Base-by-base conservation (phyloP, 2,888 invertebrate genomes). In the Drosophila prolongata region DNA sequence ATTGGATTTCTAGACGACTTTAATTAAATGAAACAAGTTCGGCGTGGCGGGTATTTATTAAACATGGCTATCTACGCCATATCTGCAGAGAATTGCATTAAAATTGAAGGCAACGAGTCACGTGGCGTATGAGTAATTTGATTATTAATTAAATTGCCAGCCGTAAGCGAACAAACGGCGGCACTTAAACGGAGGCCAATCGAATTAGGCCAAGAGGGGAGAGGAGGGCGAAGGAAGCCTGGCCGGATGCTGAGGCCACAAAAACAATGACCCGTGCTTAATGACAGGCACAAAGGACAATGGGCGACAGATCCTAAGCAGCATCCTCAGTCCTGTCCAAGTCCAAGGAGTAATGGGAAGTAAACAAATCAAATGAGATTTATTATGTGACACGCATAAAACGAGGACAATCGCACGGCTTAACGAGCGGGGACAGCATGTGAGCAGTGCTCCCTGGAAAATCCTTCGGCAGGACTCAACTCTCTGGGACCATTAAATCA, bases 331-430 rank as follows among this genome's bases (percentile, higher is more conserved):
- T 64, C 59, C 52, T 50, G 62, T 37, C 30, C 13, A 35, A 35
- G 30, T 11, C 65, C 40, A 65, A 27, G 54, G 65, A 42, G 67
- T 66, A 84, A 78, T 79, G 84, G 77, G 79, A 84, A 82, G 85
- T 79, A 87, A 85, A 85, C 85, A 85, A 87, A 86, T 85, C 85
- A 85, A 85, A 88, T 81, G 87, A 86, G 85, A 85, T 85, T 85
- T 85, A 85, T 85, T 85, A 86, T 87, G 86, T 87, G 85, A 87
- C 85, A 85, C 76, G 85, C 86, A 86, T 84, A 87, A 87, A 83
- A 87, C 71, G 69, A 67, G 85, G 75, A 77, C 82, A 80, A 72
- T 59, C 58, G 68, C 57, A 57, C 27, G 75, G 47, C 56, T 58
- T 55, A 57, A 56, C 55, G 27, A 53, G 60, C 19, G 44, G 43